A percentile compares a stretch with the other conserved stretches of the same genome.
These are phyloP conservation scores for Rhagoletis zephyria DNA, from an alignment of 1,140 invertebrate genomes.

Conservation along the genomic window DNA sequence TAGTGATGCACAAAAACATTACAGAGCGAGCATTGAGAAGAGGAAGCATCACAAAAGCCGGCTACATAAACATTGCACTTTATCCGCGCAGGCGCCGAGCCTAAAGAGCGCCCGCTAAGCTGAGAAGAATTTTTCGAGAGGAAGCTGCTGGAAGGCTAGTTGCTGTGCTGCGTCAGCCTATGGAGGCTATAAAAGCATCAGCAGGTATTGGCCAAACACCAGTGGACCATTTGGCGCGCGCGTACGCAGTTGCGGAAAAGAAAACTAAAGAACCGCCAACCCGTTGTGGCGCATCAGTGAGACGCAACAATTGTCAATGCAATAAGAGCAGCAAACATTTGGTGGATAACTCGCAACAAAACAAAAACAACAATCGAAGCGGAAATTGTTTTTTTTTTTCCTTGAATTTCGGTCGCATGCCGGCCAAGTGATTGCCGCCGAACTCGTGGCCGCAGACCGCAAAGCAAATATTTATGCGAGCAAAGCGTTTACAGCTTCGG, in stretches of 20 bases:
- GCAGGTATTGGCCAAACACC: not conserved
- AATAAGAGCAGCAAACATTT: not conserved
- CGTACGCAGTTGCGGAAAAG: not conserved
- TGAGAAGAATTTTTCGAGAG: not conserved
- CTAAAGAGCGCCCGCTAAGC: not conserved
- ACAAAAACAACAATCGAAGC: not conserved
- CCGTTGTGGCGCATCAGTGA: not conserved
- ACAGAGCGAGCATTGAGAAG: not conserved
- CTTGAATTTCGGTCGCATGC: not conserved
- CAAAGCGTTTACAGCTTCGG: not conserved
- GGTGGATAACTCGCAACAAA: no score
- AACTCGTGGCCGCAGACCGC: not conserved
- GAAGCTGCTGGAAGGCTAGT: not conserved
- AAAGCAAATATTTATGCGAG: no score
- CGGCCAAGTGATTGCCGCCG: not conserved
- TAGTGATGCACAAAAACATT: not conserved
- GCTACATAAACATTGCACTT: conserved; percentile 24
- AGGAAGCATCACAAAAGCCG: conserved; percentile 12
- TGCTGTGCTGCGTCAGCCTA: not conserved
- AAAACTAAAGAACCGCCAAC: not conserved
- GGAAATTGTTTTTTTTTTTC: not conserved
- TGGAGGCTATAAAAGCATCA: not conserved
- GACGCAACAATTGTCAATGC: conserved; percentile 25
- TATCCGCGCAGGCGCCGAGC: conserved; percentile 28
- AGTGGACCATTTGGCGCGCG: conserved; percentile 18